Base-by-base conservation (phyloP, 53 echinoderm and acorn worm genomes). In the Astropecten irregularis region DNA sequence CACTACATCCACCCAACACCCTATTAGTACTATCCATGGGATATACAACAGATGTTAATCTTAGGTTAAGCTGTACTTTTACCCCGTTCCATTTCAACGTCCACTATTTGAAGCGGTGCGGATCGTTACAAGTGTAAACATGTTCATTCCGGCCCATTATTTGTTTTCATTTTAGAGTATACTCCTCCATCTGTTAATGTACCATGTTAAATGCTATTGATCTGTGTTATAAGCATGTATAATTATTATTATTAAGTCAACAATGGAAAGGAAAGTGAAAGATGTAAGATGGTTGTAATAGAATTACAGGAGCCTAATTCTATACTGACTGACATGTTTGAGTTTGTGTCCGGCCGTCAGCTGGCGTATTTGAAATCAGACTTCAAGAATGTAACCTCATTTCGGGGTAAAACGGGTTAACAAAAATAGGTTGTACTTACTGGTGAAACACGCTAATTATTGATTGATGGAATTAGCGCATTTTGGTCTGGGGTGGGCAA, bases 171-270 rank as follows among this genome's bases (percentile, higher is more conserved):
- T 71, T 8, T 2, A 3, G 1, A 15, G 71, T 49, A 33, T 36
- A 16, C 67, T 10, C 32, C 29, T 31, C 53, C 18, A 9, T n/a
- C 21, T 10, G 35, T 29, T 33, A 50, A 34, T 49, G 50, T 22
- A 50, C 53, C 49, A 9, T 33, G 52, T 71, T 71, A 31, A 51
- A 71, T 19, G 30, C 53, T 71, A 71, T 71, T 52, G 71, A 71
- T 71, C 52, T 18, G 30, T 32, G 52, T 52, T 71, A 29, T 52
- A 51, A 51, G 53, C 53, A 32, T 50, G 71, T 21, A 50, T 51
- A 51, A 71, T 71, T 71, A 51, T 71, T 71, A 71, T 71, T 71
- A 71, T 32, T n/a, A 71, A 71, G 51, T 53, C 71, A 71, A 71
- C 71, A 71, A 0, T 4, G 31, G 71, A 71, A 33, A 49, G 16